Conservation (phyloP, 2,888 invertebrate genomes). For the Mythimna impura region DNA sequence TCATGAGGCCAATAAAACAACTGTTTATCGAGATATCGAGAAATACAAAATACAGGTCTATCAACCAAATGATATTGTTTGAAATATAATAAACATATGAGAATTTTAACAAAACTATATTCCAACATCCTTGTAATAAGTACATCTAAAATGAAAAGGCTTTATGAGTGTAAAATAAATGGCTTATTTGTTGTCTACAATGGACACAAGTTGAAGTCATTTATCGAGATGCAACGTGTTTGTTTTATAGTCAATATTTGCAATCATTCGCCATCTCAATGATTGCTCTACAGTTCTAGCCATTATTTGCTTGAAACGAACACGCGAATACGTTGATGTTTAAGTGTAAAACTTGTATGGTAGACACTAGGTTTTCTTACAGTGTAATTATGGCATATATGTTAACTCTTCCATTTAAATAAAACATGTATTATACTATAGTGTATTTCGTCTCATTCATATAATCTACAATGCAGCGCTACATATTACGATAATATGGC, state of each 20-base stretch:
- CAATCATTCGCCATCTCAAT: slow-evolving; percentile 42
- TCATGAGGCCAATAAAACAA: slow-evolving; percentile 3
- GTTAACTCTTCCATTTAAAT: slow-evolving; percentile 12
- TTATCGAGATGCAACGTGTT: slow-evolving; percentile 42
- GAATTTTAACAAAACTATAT: slow-evolving; percentile 3
- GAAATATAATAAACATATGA: neutral
- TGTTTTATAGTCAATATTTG: slow-evolving; percentile 49
- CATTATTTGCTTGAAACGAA: slow-evolving; percentile 33
- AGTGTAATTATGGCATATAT: neutral
- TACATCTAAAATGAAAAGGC: slow-evolving; percentile 3
- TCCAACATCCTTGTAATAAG: slow-evolving; percentile 15
- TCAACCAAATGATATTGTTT: neutral
- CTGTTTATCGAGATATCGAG: neutral
- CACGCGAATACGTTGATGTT: slow-evolving; percentile 2
- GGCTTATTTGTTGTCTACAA: slow-evolving; percentile 44
- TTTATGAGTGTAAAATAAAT: slow-evolving; percentile 9
- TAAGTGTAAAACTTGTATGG: slow-evolving; percentile 16
- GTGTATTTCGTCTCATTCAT: neutral
- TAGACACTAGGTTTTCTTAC: slow-evolving; percentile 20
- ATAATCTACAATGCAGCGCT: neutral
- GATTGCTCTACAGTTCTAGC: slow-evolving; percentile 33
- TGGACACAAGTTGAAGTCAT: slow-evolving; percentile 27
- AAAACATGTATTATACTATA: neutral
- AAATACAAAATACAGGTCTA: neutral
- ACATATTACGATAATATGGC: neutral